Evolutionary conservation across 2,113 vertebrate species (phyloP).

Genomic region (rabbit (Oryctolagus cuniculus)): mOryCun1.1 NC_091432.1:237467501-237468000

Average conservation of each 20-base stretch:
- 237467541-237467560: not conserved
- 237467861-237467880: not conserved
- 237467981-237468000: not conserved
- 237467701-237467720: not conserved
- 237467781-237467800: fast-evolving
- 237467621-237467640: slow-evolving; percentile 8
- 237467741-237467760: not conserved
- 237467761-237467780: too few species aligned
- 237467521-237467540: not conserved
- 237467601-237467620: slow-evolving; percentile 67
- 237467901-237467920: too few species aligned
- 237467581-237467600: slow-evolving; percentile 43
- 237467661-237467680: not conserved
- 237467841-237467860: not conserved
- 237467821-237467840: not conserved
- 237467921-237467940: too few species aligned
- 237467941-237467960: not conserved
- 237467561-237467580: slow-evolving; percentile 29
- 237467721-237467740: not conserved
- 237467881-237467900: not conserved
- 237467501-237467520: not conserved
- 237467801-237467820: not conserved
- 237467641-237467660: slow-evolving; percentile 67
- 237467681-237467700: not conserved
- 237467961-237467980: not conserved